Evolutionary conservation across 1,140 invertebrate genomes (phyloP), one percentile per base, ranked within the genome.

Genomic region (Trichogramma pretiosum): DNA sequence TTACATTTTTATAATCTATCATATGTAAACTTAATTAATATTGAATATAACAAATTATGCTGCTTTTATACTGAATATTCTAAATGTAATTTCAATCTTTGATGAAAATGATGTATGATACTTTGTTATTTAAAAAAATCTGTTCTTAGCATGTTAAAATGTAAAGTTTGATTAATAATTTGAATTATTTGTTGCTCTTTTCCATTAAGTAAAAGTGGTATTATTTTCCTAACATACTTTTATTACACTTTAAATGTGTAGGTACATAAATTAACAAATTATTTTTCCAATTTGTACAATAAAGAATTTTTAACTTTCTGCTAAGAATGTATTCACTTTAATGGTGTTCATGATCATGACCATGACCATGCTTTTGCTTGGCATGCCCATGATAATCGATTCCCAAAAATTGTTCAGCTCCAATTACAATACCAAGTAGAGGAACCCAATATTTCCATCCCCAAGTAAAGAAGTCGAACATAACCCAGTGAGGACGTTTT

Each of bases 371-470:
- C 56, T 65, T 61, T 47, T 75, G 71, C 53, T 76, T 73, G 17
- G 59, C 68, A 46, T 78, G 72, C 5, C 38, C 35, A 42, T 66
- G 59, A 38, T 75, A 69, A 48, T 59, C 48, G 24, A 63, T 61
- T 10, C 71, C 69, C 3, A 74, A 55, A 4, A 65, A 47, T 54
- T 75, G 70, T 57, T 82, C 78, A 42, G 77, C 54, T 14, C 64
- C 73, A 23, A 86, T 70, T 0, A 84, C 85, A n/a, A 80, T n/a
- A 19, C 10, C 35, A 7, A 52, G 10, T 17, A 52, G 75, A 16
- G 61, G 77, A 43, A 86, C 57, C 7, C 83, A 86, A 19, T 73
- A 61, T 54, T 70, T 73, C 30, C 82, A 73, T 2, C 85, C 85
- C 39, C 79, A n/a, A 22, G 28, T 30, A 13, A 47, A 32, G 0